Conservation (phyloP, 2,888 invertebrate genomes). For the Drosophila siamana region DNA sequence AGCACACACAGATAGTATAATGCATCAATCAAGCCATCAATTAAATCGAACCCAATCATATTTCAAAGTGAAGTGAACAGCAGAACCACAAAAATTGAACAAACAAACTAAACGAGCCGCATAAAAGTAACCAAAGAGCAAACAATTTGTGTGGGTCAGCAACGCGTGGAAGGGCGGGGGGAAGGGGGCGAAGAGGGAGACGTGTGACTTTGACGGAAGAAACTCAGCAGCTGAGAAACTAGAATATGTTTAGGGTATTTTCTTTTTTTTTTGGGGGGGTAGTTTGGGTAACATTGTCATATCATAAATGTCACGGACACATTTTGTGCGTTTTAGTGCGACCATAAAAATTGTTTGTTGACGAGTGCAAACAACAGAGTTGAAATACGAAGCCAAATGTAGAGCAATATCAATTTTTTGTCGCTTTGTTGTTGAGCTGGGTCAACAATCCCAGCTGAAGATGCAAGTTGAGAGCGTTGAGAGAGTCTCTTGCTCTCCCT, state of each 20-base stretch:
- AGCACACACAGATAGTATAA: constrained; percentile 16
- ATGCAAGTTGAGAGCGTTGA: constrained; percentile 17
- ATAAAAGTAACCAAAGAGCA: constrained; percentile 66
- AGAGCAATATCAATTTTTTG: constrained; percentile 33
- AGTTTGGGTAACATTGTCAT: constrained; percentile 65
- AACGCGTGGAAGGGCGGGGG: too few relatives aligned
- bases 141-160: constrained; percentile 62
- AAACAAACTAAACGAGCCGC: constrained; percentile 65
- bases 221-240: constrained; percentile 17
- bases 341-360: constrained; percentile 67
- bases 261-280: too few relatives aligned
- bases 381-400: constrained; percentile 48
- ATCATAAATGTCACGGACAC: constrained; percentile 81
- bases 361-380: constrained; percentile 71
- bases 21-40: constrained; percentile 69
- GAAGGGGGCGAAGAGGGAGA: neutral
- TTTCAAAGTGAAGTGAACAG: constrained; percentile 42
- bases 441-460: constrained; percentile 44
- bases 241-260: constrained; percentile 17
- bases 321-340: constrained; percentile 72
- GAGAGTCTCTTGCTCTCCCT: too few relatives aligned
- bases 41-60: constrained; percentile 65
- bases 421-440: constrained; percentile 33
- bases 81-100: constrained; percentile 49
- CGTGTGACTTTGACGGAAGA: constrained; percentile 37